These are phyloP conservation scores for Copsychus sechellarum DNA, from an alignment of 2,113 vertebrate species.

Conservation along the genomic window DNA sequence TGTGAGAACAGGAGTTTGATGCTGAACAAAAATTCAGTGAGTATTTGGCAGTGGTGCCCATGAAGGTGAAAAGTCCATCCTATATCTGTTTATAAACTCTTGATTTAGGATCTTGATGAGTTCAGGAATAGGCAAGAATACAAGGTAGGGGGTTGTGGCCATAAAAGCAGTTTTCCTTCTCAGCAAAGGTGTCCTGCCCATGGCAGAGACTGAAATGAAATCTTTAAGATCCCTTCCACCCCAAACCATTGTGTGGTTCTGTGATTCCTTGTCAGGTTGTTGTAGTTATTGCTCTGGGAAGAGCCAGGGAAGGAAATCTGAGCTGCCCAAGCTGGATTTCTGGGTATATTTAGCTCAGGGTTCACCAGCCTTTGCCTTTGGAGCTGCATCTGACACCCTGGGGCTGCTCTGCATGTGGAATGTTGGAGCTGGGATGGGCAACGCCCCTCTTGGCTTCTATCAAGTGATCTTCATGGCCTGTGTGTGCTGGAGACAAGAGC, in stretches of 20 bases:
- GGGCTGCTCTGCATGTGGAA: not conserved
- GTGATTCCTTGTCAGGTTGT: not conserved
- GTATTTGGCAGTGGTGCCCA: not conserved
- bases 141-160: fast-evolving
- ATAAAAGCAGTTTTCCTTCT: not conserved
- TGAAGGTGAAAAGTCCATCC: too few species aligned
- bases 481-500: not conserved
- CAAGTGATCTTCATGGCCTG: fast-evolving
- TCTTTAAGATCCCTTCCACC: not conserved
- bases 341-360: not conserved
- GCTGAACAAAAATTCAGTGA: not conserved
- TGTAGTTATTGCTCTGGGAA: not conserved
- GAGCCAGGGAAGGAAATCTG: not conserved
- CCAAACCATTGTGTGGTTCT: not conserved
- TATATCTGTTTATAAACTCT: not conserved
- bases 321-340: not conserved
- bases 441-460: not conserved
- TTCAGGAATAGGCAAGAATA: not conserved
- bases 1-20: not conserved
- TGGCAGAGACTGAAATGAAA: not conserved
- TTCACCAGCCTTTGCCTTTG: not conserved
- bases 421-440: not conserved
- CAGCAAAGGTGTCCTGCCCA: not conserved
- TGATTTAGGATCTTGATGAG: not conserved
- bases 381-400: not conserved